A percentile compares a stretch with the other conserved stretches of the same genome.
phyloP scores from a whole-genome alignment of 2,888 invertebrate species.

The Cerceris ruficornis region DNA sequence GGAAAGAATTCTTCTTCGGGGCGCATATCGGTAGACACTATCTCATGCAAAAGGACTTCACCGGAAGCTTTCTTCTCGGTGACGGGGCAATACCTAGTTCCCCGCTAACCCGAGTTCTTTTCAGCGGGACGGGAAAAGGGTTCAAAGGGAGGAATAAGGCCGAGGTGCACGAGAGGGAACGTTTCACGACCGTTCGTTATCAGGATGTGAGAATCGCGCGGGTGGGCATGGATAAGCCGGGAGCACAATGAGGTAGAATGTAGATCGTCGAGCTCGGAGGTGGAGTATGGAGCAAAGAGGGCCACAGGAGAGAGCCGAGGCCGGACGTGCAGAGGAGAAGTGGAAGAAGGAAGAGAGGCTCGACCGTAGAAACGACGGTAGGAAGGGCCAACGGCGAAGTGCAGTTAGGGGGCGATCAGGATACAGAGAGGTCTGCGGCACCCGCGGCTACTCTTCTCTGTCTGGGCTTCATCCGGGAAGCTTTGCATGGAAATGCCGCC shows the following conservation, averaged over 20 bases:
- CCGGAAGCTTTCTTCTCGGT: conserved; percentile 25
- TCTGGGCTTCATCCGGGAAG: conserved; percentile 71
- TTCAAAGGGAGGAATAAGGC: conserved; percentile 52
- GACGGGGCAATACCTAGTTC: conserved; percentile 48
- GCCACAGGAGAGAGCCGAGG: conserved; percentile 23
- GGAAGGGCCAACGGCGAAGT: conserved; percentile 65
- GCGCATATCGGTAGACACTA: conserved; percentile 12
- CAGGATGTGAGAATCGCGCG: conserved; percentile 69
- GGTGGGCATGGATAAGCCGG: conserved; percentile 69
- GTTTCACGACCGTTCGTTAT: conserved; percentile 68
- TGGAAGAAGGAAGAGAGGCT: conserved; percentile 43
- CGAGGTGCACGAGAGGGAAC: conserved; percentile 28
- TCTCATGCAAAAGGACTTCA: conserved; percentile 28
- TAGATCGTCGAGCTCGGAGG: conserved; percentile 60
- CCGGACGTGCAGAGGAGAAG: conserved; percentile 30
- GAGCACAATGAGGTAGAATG: conserved; percentile 70
- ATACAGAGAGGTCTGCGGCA: conserved; percentile 74
- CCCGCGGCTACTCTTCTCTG: conserved; percentile 76
- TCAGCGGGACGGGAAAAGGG: conserved; percentile 17
- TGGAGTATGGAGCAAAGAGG: conserved; percentile 36
- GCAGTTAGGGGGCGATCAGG: conserved; percentile 76
- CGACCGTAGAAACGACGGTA: conserved; percentile 53
- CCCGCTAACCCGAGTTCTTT: conserved; percentile 50
- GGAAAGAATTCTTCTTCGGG: neutral
- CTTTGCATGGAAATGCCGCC: conserved; percentile 77